Evolutionary conservation across 2,797 vertebrate genomes (phyloP), one percentile per base, ranked within the genome.

Genomic region (Sebastolobus alascanus): DNA sequence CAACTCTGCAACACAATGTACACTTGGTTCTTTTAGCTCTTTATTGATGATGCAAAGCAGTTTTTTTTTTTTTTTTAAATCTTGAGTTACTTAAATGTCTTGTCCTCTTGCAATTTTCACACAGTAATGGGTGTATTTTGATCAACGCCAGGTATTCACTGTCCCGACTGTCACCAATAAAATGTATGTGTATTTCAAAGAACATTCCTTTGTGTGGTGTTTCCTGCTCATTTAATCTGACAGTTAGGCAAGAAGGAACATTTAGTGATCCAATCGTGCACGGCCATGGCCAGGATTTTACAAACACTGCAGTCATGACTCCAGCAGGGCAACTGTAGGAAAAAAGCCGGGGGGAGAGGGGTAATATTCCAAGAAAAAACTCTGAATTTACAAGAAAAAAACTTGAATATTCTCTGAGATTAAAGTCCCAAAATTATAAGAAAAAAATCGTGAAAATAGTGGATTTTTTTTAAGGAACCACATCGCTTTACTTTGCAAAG

Each of bases 121-220:
- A 83, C 77, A 89, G 65, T 89, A 86, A 85, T 84, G 75, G 58
- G 58, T 93, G 91, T 91, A 85, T 87, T 94, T 87, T 84, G 84
- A 90, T 89, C 82, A 87, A 91, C 93, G 84, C 92, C 91, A 92
- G 91, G 82, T 91, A 91, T 91, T 88, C 88, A 93, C 87, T 86
- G 76, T 90, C 89, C 89, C 18, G 82, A 93, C 77, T 91, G 89
- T 94, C 94, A 94, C 90, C 90, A 96, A 95, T 95, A 96, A 96
- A 95, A 88, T 82, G 29, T 90, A 82, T 69, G 80, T 94, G 90
- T 93, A 93, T 95, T 95, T 95, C 83, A 95, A 92, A 90, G 38
- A 88, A 73, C 16, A 35, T 25, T 29, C 6, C 3, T 29, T 13
- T 71, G 72, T 77, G 33, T 52, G 0, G 31, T 60, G 9, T 71